Conservation (phyloP, 1,140 invertebrate genomes). For the Hylaeus volcanicus region DNA sequence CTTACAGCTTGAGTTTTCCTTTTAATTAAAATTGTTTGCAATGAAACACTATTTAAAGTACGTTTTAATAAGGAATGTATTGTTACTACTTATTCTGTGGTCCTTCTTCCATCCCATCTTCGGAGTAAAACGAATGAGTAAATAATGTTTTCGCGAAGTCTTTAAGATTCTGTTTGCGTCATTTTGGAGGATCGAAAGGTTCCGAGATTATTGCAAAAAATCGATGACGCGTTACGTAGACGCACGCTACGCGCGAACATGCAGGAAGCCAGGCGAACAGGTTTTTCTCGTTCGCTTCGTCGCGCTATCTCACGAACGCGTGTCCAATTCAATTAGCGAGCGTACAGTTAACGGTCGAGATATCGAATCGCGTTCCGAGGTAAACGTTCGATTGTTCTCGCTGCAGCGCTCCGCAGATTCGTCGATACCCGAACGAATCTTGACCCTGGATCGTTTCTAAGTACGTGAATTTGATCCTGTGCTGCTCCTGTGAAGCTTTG, state of each 20-base stretch:
- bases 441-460: neutral
- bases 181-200: neutral
- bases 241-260: constrained; percentile 11
- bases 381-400: constrained; percentile 22
- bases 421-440: neutral
- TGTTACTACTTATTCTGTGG: too few relatives aligned
- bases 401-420: too few relatives aligned
- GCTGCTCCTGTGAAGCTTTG: too few relatives aligned
- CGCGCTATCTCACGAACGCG: constrained; percentile 31
- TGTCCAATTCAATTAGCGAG: constrained; percentile 58
- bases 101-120: too few relatives aligned
- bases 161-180: too few relatives aligned
- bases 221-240: constrained; percentile 33
- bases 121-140: too few relatives aligned
- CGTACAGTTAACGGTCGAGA: constrained; percentile 49
- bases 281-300: constrained; percentile 55
- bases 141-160: too few relatives aligned
- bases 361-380: constrained; percentile 28
- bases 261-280: constrained; percentile 48
- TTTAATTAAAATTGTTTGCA: too few relatives aligned
- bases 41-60: too few relatives aligned
- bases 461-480: too few relatives aligned
- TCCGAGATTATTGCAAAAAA: constrained; percentile 47
- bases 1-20: too few relatives aligned
- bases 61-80: too few relatives aligned